Percentiles rank a stretch among this genome's conserved stretches.
Evolutionary conservation across 2,797 vertebrate species (phyloP).

Genomic region (Rhynchonycteris naso): DNA sequence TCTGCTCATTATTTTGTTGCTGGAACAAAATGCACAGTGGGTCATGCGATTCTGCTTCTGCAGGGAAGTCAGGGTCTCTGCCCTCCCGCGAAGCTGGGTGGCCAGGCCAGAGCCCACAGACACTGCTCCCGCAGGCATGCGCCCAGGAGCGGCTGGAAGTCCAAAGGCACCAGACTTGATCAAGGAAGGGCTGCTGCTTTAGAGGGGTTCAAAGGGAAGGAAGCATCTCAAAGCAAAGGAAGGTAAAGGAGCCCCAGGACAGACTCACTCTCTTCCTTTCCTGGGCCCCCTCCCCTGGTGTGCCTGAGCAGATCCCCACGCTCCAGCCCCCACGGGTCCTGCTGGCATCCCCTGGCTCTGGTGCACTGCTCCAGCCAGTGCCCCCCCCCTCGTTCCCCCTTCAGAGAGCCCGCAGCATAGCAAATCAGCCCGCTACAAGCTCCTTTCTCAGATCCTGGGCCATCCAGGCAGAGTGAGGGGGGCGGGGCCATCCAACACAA

Average conservation of each 20-base stretch:
- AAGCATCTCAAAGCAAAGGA: constrained; percentile 66
- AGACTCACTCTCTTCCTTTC: not conserved
- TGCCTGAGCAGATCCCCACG: not conserved
- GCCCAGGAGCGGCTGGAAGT: constrained; percentile 1
- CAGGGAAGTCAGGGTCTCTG: not conserved
- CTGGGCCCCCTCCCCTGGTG: not conserved
- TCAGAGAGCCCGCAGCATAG: not conserved
- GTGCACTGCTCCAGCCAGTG: not conserved
- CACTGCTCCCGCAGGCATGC: not conserved
- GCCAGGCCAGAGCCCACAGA: not conserved
- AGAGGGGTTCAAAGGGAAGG: constrained; percentile 65
- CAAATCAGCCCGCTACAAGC: not conserved
- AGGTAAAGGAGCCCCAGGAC: not conserved
- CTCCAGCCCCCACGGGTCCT: not conserved
- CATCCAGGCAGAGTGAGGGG: not conserved
- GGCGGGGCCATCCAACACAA: not conserved
- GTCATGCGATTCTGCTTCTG: not conserved
- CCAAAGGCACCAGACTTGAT: constrained; percentile 45
- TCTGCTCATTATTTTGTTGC: constrained; percentile 67
- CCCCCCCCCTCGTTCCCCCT: not conserved
- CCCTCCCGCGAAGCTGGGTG: not conserved
- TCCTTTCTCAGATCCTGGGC: not conserved
- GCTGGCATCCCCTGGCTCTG: not conserved
- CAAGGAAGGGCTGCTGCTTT: constrained; percentile 64
- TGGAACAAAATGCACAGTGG: constrained; percentile 58